phyloP scores from a whole-genome alignment of 2,113 vertebrate species.

The Dipodomys spectabilis region DNA sequence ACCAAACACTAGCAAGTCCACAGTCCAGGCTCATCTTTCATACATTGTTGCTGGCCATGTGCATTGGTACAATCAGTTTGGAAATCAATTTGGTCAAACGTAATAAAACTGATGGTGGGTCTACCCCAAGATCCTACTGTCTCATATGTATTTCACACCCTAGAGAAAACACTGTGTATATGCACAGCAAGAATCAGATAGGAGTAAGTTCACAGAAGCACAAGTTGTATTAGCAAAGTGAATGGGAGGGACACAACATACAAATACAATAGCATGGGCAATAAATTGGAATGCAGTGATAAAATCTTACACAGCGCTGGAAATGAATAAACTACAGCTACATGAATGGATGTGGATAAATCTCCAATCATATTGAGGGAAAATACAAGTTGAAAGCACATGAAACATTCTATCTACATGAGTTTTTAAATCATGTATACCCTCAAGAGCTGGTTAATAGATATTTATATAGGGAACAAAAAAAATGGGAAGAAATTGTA shows the following conservation, averaged over 20 bases:
- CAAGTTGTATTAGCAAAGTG: neutral
- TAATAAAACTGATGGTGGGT: neutral
- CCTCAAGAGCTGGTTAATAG: neutral
- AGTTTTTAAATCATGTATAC: constrained; percentile 4
- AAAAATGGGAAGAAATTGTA: neutral
- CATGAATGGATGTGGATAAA: neutral
- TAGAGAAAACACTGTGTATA: neutral
- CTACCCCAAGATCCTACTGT: neutral
- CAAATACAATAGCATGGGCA: neutral
- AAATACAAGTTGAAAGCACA: neutral
- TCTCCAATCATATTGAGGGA: neutral
- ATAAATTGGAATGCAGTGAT: neutral
- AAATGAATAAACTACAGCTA: neutral
- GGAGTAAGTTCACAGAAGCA: neutral
- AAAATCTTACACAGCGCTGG: neutral
- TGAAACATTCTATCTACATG: neutral
- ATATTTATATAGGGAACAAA: neutral
- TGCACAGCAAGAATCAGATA: neutral
- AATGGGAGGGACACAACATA: neutral
- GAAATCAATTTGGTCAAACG: neutral
- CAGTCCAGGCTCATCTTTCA: neutral
- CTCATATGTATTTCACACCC: neutral
- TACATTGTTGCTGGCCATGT: neutral
- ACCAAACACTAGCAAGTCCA: neutral
- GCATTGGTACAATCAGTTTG: neutral